phyloP scores from a whole-genome alignment of 2,888 invertebrate genomes.

The Agriopis marginaria region DNA sequence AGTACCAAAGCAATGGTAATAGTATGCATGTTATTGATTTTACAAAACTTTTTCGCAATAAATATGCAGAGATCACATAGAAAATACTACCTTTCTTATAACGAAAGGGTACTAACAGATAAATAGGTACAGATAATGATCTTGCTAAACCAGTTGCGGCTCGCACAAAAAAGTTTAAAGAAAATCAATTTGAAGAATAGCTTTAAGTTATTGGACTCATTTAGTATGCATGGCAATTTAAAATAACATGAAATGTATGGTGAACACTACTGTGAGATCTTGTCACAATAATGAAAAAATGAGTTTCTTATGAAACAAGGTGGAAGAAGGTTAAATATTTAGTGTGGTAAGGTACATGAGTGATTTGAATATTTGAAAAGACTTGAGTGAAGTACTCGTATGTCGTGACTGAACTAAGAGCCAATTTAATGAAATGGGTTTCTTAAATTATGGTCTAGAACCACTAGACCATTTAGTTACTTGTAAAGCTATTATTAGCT shows the following conservation, averaged over 20 bases:
- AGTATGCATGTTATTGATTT: neutral
- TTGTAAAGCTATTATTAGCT: neutral
- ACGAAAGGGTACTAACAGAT: slow-evolving; percentile 7
- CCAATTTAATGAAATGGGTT: slow-evolving; percentile 21
- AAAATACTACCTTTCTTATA: neutral
- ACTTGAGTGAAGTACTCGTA: slow-evolving; percentile 5
- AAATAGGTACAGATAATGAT: slow-evolving; percentile 22
- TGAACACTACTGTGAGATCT: neutral
- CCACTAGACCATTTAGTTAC: slow-evolving; percentile 10
- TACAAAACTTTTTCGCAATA: slow-evolving; percentile 15
- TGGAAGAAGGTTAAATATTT: neutral
- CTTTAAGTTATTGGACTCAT: slow-evolving; percentile 30
- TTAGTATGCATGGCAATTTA: slow-evolving; percentile 29
- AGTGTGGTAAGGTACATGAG: neutral
- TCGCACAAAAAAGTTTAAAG: slow-evolving; percentile 25
- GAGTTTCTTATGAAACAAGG: neutral
- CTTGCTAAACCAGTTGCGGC: slow-evolving; percentile 25
- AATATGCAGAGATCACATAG: neutral
- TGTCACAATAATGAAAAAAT: slow-evolving; percentile 1
- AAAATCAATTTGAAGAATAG: slow-evolving; percentile 30
- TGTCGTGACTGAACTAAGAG: slow-evolving; percentile 21
- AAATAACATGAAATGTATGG: slow-evolving; percentile 11
- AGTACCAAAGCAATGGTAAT: neutral
- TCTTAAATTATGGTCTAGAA: slow-evolving; percentile 14
- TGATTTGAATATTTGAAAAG: neutral